Percentiles rank a stretch among this genome's conserved stretches.
Evolutionary conservation across 2,888 invertebrate species (phyloP).

Genomic region (Macrosoma leucophasiata): DNA sequence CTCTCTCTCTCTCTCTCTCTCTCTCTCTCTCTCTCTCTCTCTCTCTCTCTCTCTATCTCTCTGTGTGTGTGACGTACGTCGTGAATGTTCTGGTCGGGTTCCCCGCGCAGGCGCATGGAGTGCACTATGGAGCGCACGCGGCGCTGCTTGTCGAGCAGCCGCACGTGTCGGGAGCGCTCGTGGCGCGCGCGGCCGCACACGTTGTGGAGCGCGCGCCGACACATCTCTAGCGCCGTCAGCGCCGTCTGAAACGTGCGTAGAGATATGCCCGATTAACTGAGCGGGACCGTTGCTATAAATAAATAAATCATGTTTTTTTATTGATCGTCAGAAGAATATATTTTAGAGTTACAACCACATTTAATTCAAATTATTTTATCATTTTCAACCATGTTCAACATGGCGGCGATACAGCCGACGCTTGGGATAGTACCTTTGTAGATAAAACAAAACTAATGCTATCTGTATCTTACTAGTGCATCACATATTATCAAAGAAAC

Average conservation of each 20-base stretch:
- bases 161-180: constrained; percentile 70
- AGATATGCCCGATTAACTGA: too few species aligned
- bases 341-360: not conserved
- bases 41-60: too few species aligned
- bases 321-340: not conserved
- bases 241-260: constrained; percentile 43
- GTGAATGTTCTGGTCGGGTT: constrained; percentile 84
- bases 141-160: constrained; percentile 90
- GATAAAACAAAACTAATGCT: too few species aligned
- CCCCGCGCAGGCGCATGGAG: constrained; percentile 85
- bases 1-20: too few species aligned
- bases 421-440: too few species aligned
- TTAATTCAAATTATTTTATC: not conserved
- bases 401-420: too few species aligned
- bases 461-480: too few species aligned
- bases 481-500: too few species aligned
- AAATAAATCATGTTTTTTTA: too few species aligned
- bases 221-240: constrained; percentile 44
- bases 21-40: too few species aligned
- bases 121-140: constrained; percentile 88
- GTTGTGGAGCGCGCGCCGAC: constrained; percentile 52
- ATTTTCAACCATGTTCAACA: too few species aligned
- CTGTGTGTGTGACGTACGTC: constrained; percentile 77
- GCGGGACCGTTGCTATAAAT: too few species aligned
- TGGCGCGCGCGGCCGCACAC: constrained; percentile 31